Conservation (phyloP, 2,888 invertebrate species). For the Lasioglossum morio region DNA sequence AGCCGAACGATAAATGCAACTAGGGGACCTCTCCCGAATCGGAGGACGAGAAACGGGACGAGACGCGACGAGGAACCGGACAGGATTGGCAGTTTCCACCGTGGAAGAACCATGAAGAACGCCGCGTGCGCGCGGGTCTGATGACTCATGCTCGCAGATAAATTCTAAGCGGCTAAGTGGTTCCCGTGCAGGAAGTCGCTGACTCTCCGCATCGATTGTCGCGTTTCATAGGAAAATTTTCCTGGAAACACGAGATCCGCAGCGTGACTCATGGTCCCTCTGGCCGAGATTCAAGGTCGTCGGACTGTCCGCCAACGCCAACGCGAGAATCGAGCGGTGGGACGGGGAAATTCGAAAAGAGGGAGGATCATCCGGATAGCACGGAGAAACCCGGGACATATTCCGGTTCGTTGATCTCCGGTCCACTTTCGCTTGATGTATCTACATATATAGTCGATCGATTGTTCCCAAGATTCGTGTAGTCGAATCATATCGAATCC, state of each 20-base stretch:
- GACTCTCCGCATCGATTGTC: conserved; percentile 40
- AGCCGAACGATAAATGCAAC: too few species aligned
- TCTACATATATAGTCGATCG: not conserved
- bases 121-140: not conserved
- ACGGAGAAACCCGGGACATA: not conserved
- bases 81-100: not conserved
- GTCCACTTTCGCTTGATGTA: not conserved
- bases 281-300: conserved; percentile 39
- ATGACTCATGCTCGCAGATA: conserved; percentile 26
- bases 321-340: not conserved
- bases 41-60: not conserved
- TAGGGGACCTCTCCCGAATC: not conserved
- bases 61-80: not conserved
- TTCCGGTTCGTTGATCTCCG: conserved; percentile 6
- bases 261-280: conserved; percentile 43
- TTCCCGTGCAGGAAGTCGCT: conserved; percentile 21
- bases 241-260: conserved; percentile 59
- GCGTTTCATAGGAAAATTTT: conserved; percentile 71
- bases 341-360: not conserved
- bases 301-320: conserved; percentile 16
- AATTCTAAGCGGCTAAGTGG: conserved; percentile 59
- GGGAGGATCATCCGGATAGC: not conserved
- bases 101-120: not conserved
- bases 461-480: not conserved
- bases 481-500: not conserved